A percentile compares a stretch with the other conserved stretches of the same genome.
Conservation (phyloP, 2,888 invertebrate genomes). For the Beris morrisii region DNA sequence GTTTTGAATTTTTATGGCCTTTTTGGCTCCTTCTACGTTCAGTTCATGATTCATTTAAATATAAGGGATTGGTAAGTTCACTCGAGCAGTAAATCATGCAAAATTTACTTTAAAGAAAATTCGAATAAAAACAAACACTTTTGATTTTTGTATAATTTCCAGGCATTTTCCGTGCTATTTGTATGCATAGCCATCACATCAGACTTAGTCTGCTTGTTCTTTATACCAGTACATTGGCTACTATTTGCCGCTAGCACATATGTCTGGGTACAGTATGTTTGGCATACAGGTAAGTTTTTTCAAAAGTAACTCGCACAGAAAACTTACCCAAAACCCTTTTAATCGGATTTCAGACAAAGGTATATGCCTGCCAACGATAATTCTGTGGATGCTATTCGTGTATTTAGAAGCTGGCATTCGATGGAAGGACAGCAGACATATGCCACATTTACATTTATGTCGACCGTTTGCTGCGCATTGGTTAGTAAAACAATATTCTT, state of each 20-base stretch:
- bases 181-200: slow-evolving; percentile 97
- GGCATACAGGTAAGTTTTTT: slow-evolving; percentile 81
- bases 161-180: slow-evolving; percentile 98
- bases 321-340: slow-evolving; percentile 4
- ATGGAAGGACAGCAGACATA: slow-evolving; percentile 77
- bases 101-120: slow-evolving; percentile 1
- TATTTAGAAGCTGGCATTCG: slow-evolving; percentile 92
- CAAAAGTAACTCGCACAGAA: not conserved
- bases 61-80: slow-evolving; percentile 88
- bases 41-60: slow-evolving; percentile 96
- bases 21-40: slow-evolving; percentile 95
- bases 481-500: slow-evolving; percentile 51
- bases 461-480: slow-evolving; percentile 97
- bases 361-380: slow-evolving; percentile 90
- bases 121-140: slow-evolving; percentile 5
- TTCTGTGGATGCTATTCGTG: slow-evolving; percentile 90
- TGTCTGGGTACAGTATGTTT: slow-evolving; percentile 98
- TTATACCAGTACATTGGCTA: slow-evolving; percentile 97
- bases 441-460: slow-evolving; percentile 87
- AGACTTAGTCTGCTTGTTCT: slow-evolving; percentile 98
- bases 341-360: slow-evolving; percentile 69
- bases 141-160: slow-evolving; percentile 50
- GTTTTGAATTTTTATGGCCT: slow-evolving; percentile 99
- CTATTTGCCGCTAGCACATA: slow-evolving; percentile 98
- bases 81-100: too few species aligned